Base-by-base conservation (phyloP, 2,797 vertebrate genomes). In the Cossypha polioptera region DNA sequence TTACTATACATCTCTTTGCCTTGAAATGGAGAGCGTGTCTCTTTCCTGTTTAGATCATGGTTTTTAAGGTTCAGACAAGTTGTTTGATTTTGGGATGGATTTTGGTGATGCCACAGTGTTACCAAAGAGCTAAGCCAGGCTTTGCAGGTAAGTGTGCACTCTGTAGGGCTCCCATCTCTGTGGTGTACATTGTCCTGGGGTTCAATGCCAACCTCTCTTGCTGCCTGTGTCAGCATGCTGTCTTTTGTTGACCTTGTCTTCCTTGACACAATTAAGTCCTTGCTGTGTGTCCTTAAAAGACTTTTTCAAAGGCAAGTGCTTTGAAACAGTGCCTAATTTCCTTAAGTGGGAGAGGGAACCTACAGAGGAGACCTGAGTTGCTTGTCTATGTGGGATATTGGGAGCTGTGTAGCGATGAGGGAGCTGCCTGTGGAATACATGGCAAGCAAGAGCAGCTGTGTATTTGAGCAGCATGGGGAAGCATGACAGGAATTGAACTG, bases 111-210 rank as follows among this genome's bases (percentile, higher is more conserved):
- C 25, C 12, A 9, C 4, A 24, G 13, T 51, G 33, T 67, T 22
- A 40, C 35, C n/a, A 28, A 22, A 55, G 33, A 55, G 12, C 35
- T 51, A 20, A 58, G 47, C 35, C 47, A 21, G 16, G 17, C 58
- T 94, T 82, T 83, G 19, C 57, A 68, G 68, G 36, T 29, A 16
- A 0, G 0, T 5, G 17, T 78, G 43, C 1, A 1, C 33, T 66
- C 36, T 57, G 15, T 22, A n/a, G 31, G 28, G 17, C 38, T 90
- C 13, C 17, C 16, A 8, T 61, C 1, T 3, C 1, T 4, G 35
- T 58, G 13, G 9, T 17, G 29, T 66, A 0, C 1, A 0, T 28
- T 42, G 13, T 43, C 24, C 13, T 45, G 53, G 9, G 21, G 26
- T 76, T n/a, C 47, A 15, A 10, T 48, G 65, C 19, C 62, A 33